Conservation (phyloP, 2,888 invertebrate genomes). For the Stenoptilia bipunctidactyla region DNA sequence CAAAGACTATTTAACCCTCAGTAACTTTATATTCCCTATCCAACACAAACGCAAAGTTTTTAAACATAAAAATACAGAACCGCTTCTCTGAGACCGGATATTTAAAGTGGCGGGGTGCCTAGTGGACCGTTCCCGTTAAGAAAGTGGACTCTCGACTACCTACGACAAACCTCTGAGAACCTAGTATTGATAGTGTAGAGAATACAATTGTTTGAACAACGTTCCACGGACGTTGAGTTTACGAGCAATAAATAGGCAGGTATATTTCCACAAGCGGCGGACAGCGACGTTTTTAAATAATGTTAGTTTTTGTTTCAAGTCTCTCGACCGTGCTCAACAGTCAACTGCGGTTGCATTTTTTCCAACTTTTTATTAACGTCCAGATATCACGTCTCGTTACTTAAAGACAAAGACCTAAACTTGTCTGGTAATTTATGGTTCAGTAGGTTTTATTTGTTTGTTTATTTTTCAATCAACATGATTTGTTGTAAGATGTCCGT, state of each 20-base stretch:
- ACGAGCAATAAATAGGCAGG: too few species aligned
- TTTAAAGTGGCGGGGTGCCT: background rate
- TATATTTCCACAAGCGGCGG: background rate
- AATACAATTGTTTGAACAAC: background rate
- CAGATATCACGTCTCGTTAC: background rate
- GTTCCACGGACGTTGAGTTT: too few species aligned
- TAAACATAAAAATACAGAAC: background rate
- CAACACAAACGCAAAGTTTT: too few species aligned
- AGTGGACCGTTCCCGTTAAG: background rate
- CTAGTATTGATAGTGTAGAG: background rate
- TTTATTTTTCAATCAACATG: too few species aligned
- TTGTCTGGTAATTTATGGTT: background rate
- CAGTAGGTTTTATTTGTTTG: too few species aligned
- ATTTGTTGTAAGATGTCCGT: too few species aligned
- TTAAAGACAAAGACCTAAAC: background rate
- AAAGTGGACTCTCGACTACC: background rate
- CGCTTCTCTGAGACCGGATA: background rate
- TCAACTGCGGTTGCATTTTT: conserved; percentile 10
- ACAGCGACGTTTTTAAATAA: background rate
- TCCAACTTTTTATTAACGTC: conserved; percentile 3
- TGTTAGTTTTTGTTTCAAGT: conserved; percentile 1
- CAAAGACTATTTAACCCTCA: too few species aligned
- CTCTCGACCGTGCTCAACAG: conserved; percentile 6
- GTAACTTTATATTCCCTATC: too few species aligned
- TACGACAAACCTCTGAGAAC: background rate